Evolutionary conservation across 2,113 vertebrate genomes (phyloP), one percentile per base, ranked within the genome.

Genomic region (Corythoichthys intestinalis): DNA sequence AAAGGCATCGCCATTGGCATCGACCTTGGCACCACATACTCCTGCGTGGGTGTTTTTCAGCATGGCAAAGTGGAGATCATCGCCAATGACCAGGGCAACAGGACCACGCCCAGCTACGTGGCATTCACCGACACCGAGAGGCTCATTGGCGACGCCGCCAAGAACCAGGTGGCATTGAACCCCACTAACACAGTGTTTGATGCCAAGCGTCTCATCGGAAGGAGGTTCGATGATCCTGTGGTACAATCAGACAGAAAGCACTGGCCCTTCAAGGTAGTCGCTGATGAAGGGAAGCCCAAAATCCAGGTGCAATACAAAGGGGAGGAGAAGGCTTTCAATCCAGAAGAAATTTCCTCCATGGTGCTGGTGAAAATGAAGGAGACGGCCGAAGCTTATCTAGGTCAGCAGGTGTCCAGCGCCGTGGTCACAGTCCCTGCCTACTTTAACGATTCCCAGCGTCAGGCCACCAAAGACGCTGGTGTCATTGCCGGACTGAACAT

Each of bases 1-100:
- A 44, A 62, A 44, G 60, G 38, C 17, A 20, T 44, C 4, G 63
- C 66, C 1, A 73, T 84, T n/a, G 84, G 84, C 63, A 86, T 86
- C 13, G 84, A 86, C 75, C 77, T 82, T 75, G 77, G 84, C 69
- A 86, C 79, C 79, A 86, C 82, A 69, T 84, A 77, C 80, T 86
- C 84, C 67, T 97, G 95, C 6, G 95, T 96, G 56, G 94, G 94
- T 0, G 94, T 96, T 0, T 98, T 97, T 88, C 94, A 97, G 9
- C 94, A 96, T 0, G 94, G 95, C 10, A 96, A 97, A 83, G 95
- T 96, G 69, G 84, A 88, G 63, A 88, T 82, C 80, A 82, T 87
- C 37, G 86, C 86, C 80, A 87, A 87, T 64, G 80, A 87, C 69
- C 84, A 86, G 78, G 82, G 78, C 75, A 86, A 86, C 86, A 83